Evolutionary conservation across 2,113 vertebrate species (phyloP), one percentile per base, ranked within the genome.

Genomic region (Polypterus senegalus): DNA sequence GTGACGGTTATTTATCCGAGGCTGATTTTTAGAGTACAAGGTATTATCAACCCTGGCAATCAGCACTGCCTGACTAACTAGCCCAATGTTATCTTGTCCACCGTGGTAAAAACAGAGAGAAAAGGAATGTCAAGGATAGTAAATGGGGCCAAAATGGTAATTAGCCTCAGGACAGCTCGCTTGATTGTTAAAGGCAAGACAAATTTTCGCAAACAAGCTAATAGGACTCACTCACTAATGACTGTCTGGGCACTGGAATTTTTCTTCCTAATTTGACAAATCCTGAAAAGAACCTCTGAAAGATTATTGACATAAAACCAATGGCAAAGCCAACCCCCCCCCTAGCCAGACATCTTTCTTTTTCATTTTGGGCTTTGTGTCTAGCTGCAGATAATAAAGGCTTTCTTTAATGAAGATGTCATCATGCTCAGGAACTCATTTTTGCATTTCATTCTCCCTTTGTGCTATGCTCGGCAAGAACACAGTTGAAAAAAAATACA

Each of bases 251-350:
- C 70, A 63, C 66, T 76, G 67, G 76, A 80, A 83, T 85, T 81
- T 74, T 67, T 85, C 71, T 74, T 72, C 67, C 68, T 80, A 79
- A 80, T 81, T 82, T 78, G 74, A 83, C 77, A 77, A 82, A 76
- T 70, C 65, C 67, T 79, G 67, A 76, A 76, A 73, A 74, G 67
- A 58, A 62, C 47, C 7, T 27, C 27, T 61, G 64, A 59, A 66
- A 66, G 65, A 74, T 74, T 80, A 82, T 75, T 80, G 81, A 82
- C 76, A 79, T 62, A 63, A 57, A 54, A 64, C 75, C 67, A 70
- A 70, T 63, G 58, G 68, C 64, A 67, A 74, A 61, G 71, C 62
- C 78, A 74, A 71, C 67, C 68, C 48, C 71, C 62, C 65, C 60
- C 67, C 57, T 45, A 64, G 63, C 58, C 52, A 66, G 59, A 61